A percentile compares a stretch with the other conserved stretches of the same genome.
These are phyloP conservation scores for Micrasema minimum DNA, from an alignment of 1,140 invertebrate species.

Conservation along the genomic window DNA sequence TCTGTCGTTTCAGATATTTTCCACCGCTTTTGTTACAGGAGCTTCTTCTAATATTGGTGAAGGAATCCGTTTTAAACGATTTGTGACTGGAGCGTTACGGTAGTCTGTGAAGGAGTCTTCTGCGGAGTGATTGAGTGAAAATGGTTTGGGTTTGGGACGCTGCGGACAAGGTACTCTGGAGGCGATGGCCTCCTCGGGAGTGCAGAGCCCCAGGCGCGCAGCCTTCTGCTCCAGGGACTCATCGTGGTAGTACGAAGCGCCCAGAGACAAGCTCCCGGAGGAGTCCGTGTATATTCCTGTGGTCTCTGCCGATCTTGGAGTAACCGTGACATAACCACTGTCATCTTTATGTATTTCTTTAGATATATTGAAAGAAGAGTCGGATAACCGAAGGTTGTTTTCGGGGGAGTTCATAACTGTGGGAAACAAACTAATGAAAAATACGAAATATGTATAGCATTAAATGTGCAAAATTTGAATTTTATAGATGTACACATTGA, in stretches of 20 bases:
- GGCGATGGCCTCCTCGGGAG: conserved; percentile 7
- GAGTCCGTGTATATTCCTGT: conserved; percentile 17
- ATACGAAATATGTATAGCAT: conserved; percentile 1
- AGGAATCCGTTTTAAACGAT: too few relatives aligned
- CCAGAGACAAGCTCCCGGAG: conserved; percentile 7
- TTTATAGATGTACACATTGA: too few relatives aligned
- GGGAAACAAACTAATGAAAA: conserved; percentile 7
- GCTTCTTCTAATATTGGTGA: too few relatives aligned
- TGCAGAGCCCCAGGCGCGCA: neutral
- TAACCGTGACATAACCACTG: conserved; percentile 48
- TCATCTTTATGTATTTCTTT: conserved; percentile 42
- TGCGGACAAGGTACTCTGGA: neutral
- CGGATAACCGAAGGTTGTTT: neutral
- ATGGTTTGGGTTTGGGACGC: too few relatives aligned
- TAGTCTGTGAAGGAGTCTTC: too few relatives aligned
- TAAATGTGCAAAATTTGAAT: too few relatives aligned
- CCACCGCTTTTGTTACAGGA: too few relatives aligned
- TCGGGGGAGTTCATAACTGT: conserved; percentile 49
- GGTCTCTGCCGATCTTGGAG: conserved; percentile 43
- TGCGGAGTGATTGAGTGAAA: too few relatives aligned
- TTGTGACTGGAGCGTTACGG: too few relatives aligned
- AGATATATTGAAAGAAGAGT: conserved; percentile 8
- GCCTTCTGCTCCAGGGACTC: neutral
- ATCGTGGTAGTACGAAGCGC: conserved; percentile 1
- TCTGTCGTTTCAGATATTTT: too few relatives aligned